These are phyloP conservation scores for Gymnarchus niloticus DNA, from an alignment of 2,113 vertebrate genomes.

Conservation along the genomic window DNA sequence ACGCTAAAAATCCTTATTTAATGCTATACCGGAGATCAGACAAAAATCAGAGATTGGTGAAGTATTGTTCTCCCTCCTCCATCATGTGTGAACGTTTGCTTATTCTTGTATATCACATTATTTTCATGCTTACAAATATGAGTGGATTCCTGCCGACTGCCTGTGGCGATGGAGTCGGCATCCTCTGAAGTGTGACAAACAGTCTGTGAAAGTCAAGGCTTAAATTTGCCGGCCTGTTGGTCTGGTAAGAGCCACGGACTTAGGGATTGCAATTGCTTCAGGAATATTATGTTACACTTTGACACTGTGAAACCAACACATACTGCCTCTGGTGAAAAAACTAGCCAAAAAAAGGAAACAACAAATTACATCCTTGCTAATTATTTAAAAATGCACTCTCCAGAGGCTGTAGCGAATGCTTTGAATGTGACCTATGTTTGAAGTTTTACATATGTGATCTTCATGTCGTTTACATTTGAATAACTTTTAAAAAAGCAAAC, in stretches of 20 bases:
- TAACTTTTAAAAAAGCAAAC: neutral
- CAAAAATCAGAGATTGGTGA: neutral
- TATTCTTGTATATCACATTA: neutral
- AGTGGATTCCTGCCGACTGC: constrained; percentile 18
- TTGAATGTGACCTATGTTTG: neutral
- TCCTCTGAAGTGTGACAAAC: constrained; percentile 22
- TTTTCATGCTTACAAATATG: constrained; percentile 17
- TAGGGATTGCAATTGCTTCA: neutral
- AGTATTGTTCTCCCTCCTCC: neutral
- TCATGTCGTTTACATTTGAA: neutral
- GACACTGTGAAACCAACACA: constrained; percentile 14
- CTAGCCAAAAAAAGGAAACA: neutral
- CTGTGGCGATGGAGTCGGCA: neutral
- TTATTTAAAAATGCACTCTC: constrained; percentile 4
- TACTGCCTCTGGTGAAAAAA: constrained; percentile 11
- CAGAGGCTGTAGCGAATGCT: neutral
- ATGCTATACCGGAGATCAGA: neutral
- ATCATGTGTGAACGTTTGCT: neutral
- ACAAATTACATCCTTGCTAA: neutral
- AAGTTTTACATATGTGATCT: neutral
- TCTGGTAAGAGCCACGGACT: neutral
- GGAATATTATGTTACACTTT: constrained; percentile 19
- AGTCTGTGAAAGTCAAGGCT: constrained; percentile 10
- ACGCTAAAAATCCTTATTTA: neutral
- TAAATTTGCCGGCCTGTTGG: constrained; percentile 17